These are phyloP conservation scores for Chelonoidis abingdonii DNA, from an alignment of 2,113 vertebrate genomes.

Conservation along the genomic window DNA sequence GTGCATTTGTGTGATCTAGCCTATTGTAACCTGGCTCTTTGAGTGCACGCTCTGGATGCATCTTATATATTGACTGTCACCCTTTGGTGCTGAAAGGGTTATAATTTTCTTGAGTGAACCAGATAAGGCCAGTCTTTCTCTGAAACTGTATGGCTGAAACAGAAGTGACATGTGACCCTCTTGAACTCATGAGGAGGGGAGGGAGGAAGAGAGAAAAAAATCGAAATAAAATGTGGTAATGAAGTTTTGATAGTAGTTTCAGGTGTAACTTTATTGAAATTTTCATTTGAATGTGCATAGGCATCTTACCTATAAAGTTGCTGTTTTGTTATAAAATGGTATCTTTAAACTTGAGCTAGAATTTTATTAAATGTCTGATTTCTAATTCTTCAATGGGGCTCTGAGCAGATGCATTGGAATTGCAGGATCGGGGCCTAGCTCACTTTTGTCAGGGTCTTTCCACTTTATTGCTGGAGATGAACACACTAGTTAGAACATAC, in stretches of 20 bases:
- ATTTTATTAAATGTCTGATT: neutral
- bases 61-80: neutral
- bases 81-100: neutral
- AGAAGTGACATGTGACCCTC: neutral
- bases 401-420: neutral
- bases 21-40: neutral
- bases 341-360: neutral
- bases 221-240: neutral
- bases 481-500: fast-evolving
- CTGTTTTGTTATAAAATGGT: neutral
- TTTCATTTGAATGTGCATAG: neutral
- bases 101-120: neutral
- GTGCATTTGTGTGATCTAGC: neutral
- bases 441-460: fast-evolving
- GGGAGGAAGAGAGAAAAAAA: neutral
- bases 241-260: neutral
- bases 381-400: neutral
- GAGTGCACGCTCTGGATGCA: fast-evolving
- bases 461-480: fast-evolving
- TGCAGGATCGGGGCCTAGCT: fast-evolving
- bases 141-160: fast-evolving
- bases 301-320: neutral
- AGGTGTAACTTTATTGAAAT: neutral
- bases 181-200: neutral
- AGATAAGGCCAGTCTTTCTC: neutral